phyloP scores from a whole-genome alignment of 2,888 invertebrate species.

The Pelosia muscerda region DNA sequence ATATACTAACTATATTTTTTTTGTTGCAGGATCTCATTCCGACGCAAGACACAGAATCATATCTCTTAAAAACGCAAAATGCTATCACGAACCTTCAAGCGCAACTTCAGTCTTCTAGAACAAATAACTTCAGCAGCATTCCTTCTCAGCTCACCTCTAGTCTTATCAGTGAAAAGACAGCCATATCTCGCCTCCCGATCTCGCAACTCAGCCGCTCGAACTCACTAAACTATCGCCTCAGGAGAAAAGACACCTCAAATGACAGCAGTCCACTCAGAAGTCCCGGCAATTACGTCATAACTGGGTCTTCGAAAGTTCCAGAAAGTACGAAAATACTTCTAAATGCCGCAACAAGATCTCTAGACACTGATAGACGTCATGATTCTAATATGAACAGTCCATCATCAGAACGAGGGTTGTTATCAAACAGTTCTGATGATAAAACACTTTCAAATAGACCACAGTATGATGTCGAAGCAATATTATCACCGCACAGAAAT shows the following conservation, averaged over 20 bases:
- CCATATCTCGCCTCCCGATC: slow-evolving; percentile 78
- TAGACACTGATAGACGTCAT: slow-evolving; percentile 71
- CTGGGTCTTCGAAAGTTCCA: slow-evolving; percentile 76
- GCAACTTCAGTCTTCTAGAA: slow-evolving; percentile 79
- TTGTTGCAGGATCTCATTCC: slow-evolving; percentile 83
- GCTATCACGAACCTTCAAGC: slow-evolving; percentile 88
- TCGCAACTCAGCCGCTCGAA: slow-evolving; percentile 82
- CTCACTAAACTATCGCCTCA: slow-evolving; percentile 80
- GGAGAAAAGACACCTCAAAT: slow-evolving; percentile 73
- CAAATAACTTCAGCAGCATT: slow-evolving; percentile 67
- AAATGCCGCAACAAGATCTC: slow-evolving; percentile 74
- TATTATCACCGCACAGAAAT: slow-evolving; percentile 80
- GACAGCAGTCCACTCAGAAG: slow-evolving; percentile 80
- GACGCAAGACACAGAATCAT: slow-evolving; percentile 84
- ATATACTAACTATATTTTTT: neutral
- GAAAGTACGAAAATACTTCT: slow-evolving; percentile 70
- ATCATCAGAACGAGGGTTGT: slow-evolving; percentile 68
- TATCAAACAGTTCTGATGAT: slow-evolving; percentile 81
- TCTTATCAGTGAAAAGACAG: slow-evolving; percentile 79
- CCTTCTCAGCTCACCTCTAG: slow-evolving; percentile 78
- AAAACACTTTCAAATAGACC: slow-evolving; percentile 79
- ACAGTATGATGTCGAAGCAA: slow-evolving; percentile 72
- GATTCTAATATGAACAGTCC: slow-evolving; percentile 83
- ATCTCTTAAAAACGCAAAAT: slow-evolving; percentile 87
- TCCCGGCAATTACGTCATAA: slow-evolving; percentile 82